Conservation (phyloP, 1,140 invertebrate genomes). For the Nilaparvata lugens region DNA sequence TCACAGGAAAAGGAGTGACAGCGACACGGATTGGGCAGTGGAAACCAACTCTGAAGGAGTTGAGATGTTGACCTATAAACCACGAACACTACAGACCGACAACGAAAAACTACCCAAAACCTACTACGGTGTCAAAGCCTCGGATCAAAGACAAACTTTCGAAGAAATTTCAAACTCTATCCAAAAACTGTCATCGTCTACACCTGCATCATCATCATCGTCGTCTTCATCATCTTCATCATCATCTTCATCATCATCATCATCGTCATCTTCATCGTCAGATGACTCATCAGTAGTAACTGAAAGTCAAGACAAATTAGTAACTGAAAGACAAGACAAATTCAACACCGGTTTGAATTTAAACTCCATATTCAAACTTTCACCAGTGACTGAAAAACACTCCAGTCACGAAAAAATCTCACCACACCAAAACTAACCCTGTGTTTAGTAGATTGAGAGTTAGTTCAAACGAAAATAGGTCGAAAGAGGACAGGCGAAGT, state of each 20-base stretch:
- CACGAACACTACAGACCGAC: not conserved
- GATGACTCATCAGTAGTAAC: not conserved
- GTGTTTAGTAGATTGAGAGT: too few species aligned
- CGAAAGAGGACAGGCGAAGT: too few species aligned
- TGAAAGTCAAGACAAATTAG: too few species aligned
- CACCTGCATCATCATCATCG: not conserved
- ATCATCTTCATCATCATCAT: not conserved
- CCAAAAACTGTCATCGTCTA: not conserved
- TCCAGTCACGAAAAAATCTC: not conserved
- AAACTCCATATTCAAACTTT: not conserved
- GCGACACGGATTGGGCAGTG: not conserved
- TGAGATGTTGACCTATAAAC: not conserved
- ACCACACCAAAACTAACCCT: not conserved
- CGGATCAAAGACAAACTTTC: not conserved
- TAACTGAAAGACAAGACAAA: not conserved
- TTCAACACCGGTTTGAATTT: not conserved
- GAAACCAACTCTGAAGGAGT: not conserved
- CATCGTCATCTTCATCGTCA: not conserved
- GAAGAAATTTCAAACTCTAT: not conserved
- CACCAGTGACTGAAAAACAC: not conserved
- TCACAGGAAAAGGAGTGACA: too few species aligned
- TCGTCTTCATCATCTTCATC: not conserved
- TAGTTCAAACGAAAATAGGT: not conserved
- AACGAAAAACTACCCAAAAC: not conserved
- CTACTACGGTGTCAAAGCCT: not conserved